Base-by-base conservation (phyloP, 2,888 invertebrate genomes). In the Leucoptera coffeella region DNA sequence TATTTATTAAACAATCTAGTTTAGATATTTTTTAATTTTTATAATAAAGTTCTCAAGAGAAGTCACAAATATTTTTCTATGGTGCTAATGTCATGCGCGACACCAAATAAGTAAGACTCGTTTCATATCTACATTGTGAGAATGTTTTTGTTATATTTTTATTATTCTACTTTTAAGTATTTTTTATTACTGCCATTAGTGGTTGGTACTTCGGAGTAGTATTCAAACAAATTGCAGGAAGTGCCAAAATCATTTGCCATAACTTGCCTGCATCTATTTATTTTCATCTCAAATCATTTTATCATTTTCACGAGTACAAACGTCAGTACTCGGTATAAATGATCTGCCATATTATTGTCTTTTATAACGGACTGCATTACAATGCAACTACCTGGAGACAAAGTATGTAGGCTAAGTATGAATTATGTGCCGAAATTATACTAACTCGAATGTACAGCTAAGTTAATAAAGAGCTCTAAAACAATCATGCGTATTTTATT, bases 361-460 rank as follows among this genome's bases (percentile, higher is more conserved):
- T 61, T 61, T 61, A 62, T 58, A 59, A 56, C 50, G 60, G 58
- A 62, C 58, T 65, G 56, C 46, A 49, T 54, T 59, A 55, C 55
- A 54, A 57, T 51, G 48, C 57, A 59, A 55, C 43, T 47, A 53
- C 41, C 51, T 51, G 46, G 45, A 52, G 47, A 39, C 49, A 56
- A 51, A 56, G 56, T 55, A 59, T 47, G 47, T 67, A 62, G 61
- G 51, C 43, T 67, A 65, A 67, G 65, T 52, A 61, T 56, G 50
- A 54, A 57, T 55, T 59, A 67, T 67, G 61, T 67, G 65, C 69
- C 69, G 65, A 65, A 65, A 60, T 52, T 65, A 67, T 67, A 72
- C 71, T 71, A 72, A 71, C 71, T 69, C 62, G 61, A 69, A 67
- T 71, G 71, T 72, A 72, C 71, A 72, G 72, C 67, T 67, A 69